Base-by-base conservation (phyloP, 2,113 vertebrate genomes). In the Pluvianellus socialis region DNA sequence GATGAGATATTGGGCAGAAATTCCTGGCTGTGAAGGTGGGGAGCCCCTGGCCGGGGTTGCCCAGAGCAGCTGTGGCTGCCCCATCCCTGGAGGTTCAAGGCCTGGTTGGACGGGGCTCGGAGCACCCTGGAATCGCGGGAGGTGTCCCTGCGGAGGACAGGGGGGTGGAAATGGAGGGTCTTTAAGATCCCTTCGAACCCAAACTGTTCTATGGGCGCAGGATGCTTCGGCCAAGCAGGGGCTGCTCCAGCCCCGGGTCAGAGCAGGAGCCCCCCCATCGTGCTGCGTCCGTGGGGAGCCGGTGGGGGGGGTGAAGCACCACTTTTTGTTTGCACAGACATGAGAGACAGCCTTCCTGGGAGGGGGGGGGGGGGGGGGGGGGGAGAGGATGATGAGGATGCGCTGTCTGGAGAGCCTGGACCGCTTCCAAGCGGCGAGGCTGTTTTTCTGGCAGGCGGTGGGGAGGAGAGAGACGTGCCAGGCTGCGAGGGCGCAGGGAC, bases 241-340 rank as follows among this genome's bases (percentile, higher is more conserved):
- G 47, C 24, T 79, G 50, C 35, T 58, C 38, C 53, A 67, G 68
- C 52, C 49, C 50, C 30, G 1, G 56, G 8, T 27, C 10, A 6
- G 27, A 11, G 35, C 71, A 8, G 72, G 59, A 66, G 7, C 50
- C 13, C 27, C 33, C 70, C 1, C 47, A 0, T 13, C 9, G 22
- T 5, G 11, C 27, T 22, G 38, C 3, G 4, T 16, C 6, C 38
- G 38, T 38, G 38, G 38, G 1, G 6, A 24, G 14, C 49, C 12
- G 22, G 22, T 4, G 17, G 23, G 16, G 20, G 9, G 7, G 19
- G n/a, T 38, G 17, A 16, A 32, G 53, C 27, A 30, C 35, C 26
- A 7, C 0, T 3, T 21, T 66, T 61, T 38, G 58, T n/a, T 23
- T 23, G 56, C 56, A n/a, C 33, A 59, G 56, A 14, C 33, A 23